A percentile compares a stretch with the other conserved stretches of the same genome.
phyloP scores from a whole-genome alignment of 2,113 vertebrate genomes.

The Nothobranchius furzeri region DNA sequence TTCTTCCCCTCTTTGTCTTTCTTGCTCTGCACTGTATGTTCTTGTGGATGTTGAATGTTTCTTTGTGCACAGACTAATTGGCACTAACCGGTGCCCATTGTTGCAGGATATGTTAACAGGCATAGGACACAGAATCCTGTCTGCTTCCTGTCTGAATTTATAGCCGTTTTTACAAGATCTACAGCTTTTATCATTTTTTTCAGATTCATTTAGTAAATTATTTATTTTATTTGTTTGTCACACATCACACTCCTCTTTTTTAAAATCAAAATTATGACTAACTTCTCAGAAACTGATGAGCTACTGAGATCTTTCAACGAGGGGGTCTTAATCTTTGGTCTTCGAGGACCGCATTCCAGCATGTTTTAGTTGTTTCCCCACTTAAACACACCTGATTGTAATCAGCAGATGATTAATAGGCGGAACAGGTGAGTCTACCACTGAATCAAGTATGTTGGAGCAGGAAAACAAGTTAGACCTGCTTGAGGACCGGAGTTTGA shows the following conservation, averaged over 20 bases:
- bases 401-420: too few relatives aligned
- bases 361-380: too few relatives aligned
- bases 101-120: slow-evolving; percentile 31
- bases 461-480: too few relatives aligned
- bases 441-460: too few relatives aligned
- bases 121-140: slow-evolving; percentile 18
- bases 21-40: slow-evolving; percentile 34
- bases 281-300: slow-evolving; percentile 7
- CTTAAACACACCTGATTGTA: too few relatives aligned
- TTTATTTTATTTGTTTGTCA: not conserved
- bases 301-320: too few relatives aligned
- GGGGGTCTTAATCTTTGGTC: too few relatives aligned
- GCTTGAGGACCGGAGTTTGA: too few relatives aligned
- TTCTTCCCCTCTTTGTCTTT: slow-evolving; percentile 37
- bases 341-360: too few relatives aligned
- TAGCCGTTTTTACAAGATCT: not conserved
- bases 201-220: not conserved
- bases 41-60: slow-evolving; percentile 51
- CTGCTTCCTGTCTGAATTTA: slow-evolving; percentile 31
- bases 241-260: too few relatives aligned
- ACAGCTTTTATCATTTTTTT: not conserved
- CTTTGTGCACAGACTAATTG: slow-evolving; percentile 44
- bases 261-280: not conserved
- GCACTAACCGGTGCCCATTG: slow-evolving; percentile 39
- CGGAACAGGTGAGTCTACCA: too few relatives aligned